These are phyloP conservation scores for Macrotus californicus DNA, from an alignment of 2,113 vertebrate species.

Conservation along the genomic window DNA sequence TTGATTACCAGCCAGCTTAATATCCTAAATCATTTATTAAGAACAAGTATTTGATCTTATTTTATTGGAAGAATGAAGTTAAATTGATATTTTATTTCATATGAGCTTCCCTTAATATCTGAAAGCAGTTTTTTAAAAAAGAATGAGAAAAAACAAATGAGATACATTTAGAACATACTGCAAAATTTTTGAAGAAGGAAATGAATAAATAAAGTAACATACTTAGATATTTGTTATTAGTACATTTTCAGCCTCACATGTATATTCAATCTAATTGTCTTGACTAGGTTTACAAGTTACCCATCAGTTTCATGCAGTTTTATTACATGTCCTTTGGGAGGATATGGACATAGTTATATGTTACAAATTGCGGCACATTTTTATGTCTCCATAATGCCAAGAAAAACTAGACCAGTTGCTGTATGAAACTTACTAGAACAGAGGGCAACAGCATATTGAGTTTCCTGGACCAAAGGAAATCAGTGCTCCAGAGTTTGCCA, in stretches of 20 bases:
- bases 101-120: slow-evolving; percentile 4
- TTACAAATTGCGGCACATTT: background rate
- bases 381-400: background rate
- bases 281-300: background rate
- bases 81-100: slow-evolving; percentile 13
- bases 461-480: background rate
- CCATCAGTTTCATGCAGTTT: background rate
- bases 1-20: background rate
- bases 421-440: background rate
- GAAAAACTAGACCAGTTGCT: background rate
- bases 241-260: background rate
- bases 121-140: background rate
- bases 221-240: background rate
- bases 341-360: background rate
- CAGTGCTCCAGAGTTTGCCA: background rate
- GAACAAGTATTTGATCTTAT: slow-evolving; percentile 13
- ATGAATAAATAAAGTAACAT: slow-evolving; percentile 7
- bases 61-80: background rate
- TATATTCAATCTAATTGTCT: background rate
- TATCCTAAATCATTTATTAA: background rate
- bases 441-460: too few relatives aligned
- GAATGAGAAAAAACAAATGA: background rate
- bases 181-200: background rate
- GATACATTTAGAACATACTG: background rate
- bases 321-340: background rate